A percentile compares a stretch with the other conserved stretches of the same genome.
These are phyloP conservation scores for Drosophila chauvacae DNA, from an alignment of 1,140 invertebrate species.

Conservation along the genomic window DNA sequence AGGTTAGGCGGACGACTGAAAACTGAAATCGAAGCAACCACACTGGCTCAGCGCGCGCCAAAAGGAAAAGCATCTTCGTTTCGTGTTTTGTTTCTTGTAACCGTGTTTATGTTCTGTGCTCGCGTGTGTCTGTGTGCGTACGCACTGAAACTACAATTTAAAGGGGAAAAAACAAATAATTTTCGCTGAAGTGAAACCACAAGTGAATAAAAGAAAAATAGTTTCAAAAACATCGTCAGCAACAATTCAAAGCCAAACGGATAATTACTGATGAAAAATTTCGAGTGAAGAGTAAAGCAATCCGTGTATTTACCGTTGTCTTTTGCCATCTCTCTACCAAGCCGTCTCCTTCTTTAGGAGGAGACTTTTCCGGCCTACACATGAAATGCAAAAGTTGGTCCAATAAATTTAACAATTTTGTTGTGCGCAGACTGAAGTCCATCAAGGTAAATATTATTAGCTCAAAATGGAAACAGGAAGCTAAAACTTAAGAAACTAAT, in stretches of 20 bases:
- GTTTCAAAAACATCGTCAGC: constrained; percentile 5
- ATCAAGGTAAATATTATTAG: constrained; percentile 77
- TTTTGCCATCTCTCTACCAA: constrained; percentile 31
- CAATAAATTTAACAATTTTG: constrained; percentile 84
- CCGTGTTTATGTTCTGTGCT: constrained; percentile 3
- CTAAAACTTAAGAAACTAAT: neutral
- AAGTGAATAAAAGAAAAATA: constrained; percentile 22
- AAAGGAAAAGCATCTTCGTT: constrained; percentile 23
- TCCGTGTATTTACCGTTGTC: constrained; percentile 41
- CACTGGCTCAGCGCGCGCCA: constrained; percentile 15
- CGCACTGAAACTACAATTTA: constrained; percentile 3
- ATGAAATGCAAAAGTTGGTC: constrained; percentile 85
- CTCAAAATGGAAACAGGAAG: neutral
- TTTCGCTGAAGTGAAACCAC: constrained; percentile 20
- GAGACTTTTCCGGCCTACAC: constrained; percentile 66
- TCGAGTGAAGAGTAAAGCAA: constrained; percentile 17
- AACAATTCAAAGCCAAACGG: neutral
- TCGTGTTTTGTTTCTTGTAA: constrained; percentile 13
- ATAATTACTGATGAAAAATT: constrained; percentile 4
- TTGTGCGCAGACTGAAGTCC: constrained; percentile 79
- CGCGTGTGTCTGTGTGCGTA: neutral
- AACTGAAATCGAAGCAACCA: neutral
- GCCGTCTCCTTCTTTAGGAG: constrained; percentile 34
- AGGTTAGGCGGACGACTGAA: neutral
- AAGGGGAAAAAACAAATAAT: constrained; percentile 2